Evolutionary conservation across 2,888 invertebrate species (phyloP).

Genomic region (Cantharis rufa): DNA sequence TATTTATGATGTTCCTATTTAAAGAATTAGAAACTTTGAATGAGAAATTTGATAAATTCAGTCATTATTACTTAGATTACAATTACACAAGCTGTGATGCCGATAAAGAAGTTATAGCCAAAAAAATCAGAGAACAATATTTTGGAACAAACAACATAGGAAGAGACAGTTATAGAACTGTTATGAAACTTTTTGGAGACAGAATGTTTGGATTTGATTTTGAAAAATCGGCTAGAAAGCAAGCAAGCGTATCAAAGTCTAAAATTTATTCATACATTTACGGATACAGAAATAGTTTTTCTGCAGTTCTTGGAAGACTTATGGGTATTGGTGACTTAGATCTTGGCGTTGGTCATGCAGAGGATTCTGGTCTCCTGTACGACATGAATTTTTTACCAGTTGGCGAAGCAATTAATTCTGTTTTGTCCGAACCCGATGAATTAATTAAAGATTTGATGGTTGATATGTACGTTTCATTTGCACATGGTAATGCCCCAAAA

Average conservation of each 20-base stretch:
- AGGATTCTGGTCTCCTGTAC: neutral
- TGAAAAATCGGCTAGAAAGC: slow-evolving; percentile 61
- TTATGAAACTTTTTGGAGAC: slow-evolving; percentile 63
- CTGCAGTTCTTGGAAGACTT: neutral
- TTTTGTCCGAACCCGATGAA: neutral
- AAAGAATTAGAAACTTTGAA: slow-evolving; percentile 28
- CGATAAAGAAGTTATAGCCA: slow-evolving; percentile 56
- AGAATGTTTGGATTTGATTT: slow-evolving; percentile 62
- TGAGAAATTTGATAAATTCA: slow-evolving; percentile 64
- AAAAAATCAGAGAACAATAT: slow-evolving; percentile 62
- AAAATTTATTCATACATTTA: slow-evolving; percentile 62
- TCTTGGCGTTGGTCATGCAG: neutral
- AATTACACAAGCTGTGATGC: slow-evolving; percentile 61
- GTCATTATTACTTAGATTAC: slow-evolving; percentile 65
- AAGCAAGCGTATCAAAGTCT: slow-evolving; percentile 58
- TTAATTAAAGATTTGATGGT: slow-evolving; percentile 12
- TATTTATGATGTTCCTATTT: slow-evolving; percentile 63
- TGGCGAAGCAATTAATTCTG: neutral
- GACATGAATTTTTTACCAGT: neutral
- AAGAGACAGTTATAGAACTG: neutral
- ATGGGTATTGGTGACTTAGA: neutral
- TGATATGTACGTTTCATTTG: neutral
- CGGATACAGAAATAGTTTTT: neutral
- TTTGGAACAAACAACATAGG: slow-evolving; percentile 58
- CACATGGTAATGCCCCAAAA: neutral